Conservation (phyloP, 1,140 invertebrate genomes). For the Campoletis sonorensis region DNA sequence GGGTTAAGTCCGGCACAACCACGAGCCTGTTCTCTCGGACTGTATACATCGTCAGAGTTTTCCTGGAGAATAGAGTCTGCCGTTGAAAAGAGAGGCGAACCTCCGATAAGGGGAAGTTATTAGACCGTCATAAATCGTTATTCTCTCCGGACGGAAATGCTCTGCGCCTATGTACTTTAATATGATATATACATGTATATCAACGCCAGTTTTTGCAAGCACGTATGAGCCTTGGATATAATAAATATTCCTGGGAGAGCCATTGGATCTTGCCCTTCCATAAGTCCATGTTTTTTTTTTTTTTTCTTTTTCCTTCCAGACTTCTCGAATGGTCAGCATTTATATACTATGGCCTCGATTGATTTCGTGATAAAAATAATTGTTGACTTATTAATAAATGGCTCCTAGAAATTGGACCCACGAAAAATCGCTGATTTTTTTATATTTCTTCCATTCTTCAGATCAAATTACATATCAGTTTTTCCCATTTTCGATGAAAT, state of each 20-base stretch:
- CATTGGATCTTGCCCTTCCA: background rate
- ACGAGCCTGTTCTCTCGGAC: background rate
- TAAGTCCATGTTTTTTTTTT: background rate
- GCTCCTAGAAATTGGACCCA: background rate
- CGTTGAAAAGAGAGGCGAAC: constrained; percentile 38
- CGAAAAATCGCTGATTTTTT: background rate
- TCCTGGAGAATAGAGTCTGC: constrained; percentile 7
- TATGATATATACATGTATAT: background rate
- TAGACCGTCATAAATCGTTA: constrained; percentile 52
- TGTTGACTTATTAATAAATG: constrained; percentile 11
- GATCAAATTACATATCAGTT: background rate
- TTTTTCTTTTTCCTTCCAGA: background rate
- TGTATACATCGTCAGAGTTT: constrained; percentile 24
- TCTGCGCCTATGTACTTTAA: constrained; percentile 23
- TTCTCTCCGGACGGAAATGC: constrained; percentile 49
- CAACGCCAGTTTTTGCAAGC: background rate
- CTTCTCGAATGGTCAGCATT: constrained; percentile 4
- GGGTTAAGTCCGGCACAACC: background rate
- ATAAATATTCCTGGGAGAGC: constrained; percentile 41
- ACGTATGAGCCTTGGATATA: constrained; percentile 33
- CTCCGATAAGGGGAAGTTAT: constrained; percentile 49
- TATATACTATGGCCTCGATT: constrained; percentile 28
- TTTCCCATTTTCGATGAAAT: background rate
- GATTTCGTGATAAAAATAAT: constrained; percentile 45
- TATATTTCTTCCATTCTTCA: background rate